phyloP scores from a whole-genome alignment of 2,888 invertebrate genomes.

The Phortica magna region DNA sequence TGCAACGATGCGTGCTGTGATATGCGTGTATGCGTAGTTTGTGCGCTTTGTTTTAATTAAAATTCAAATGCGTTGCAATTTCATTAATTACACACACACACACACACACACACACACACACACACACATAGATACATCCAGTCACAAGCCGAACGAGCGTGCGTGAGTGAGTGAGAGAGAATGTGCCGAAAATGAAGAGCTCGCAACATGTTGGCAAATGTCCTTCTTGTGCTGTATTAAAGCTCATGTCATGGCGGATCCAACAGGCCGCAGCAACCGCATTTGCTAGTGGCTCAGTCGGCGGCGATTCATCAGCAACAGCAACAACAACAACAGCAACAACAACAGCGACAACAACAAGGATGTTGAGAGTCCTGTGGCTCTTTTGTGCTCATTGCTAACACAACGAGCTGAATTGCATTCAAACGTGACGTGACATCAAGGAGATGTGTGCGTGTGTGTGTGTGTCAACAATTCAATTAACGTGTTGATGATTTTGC shows the following conservation, averaged over 20 bases:
- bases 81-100: conserved; percentile 70
- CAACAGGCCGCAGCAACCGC: too few species aligned
- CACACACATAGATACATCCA: conserved; percentile 54
- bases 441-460: conserved; percentile 44
- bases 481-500: conserved; percentile 75
- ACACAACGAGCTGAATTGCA: not conserved
- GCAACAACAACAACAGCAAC: conserved; percentile 36
- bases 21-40: conserved; percentile 53
- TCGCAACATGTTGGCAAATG: not conserved
- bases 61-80: conserved; percentile 75
- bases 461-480: conserved; percentile 76
- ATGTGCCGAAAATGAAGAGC: not conserved
- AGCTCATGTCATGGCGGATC: too few species aligned
- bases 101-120: conserved; percentile 46
- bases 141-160: conserved; percentile 50
- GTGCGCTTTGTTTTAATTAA: conserved; percentile 75
- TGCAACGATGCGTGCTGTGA: not conserved
- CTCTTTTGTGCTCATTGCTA: not conserved
- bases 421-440: conserved; percentile 1
- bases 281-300: too few species aligned
- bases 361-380: not conserved
- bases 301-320: conserved; percentile 32
- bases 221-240: too few species aligned
- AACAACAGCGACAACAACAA: not conserved
- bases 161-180: not conserved